Conservation (phyloP, 2,888 invertebrate genomes). For the Zygaena filipendulae region DNA sequence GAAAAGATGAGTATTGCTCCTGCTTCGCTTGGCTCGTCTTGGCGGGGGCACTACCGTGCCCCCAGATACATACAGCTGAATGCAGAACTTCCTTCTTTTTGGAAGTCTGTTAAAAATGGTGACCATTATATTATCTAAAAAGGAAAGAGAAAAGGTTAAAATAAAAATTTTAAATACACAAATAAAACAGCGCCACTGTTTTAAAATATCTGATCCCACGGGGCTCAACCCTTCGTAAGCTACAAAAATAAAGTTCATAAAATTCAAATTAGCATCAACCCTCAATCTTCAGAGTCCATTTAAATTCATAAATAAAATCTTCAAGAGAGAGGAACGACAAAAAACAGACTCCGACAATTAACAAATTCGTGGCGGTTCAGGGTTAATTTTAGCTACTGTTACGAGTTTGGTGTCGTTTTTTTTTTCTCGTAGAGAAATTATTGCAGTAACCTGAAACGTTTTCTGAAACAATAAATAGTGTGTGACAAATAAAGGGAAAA, state of each 20-base stretch:
- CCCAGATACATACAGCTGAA: too few relatives aligned
- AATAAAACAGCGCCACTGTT: constrained; percentile 22
- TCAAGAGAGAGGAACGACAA: constrained; percentile 33
- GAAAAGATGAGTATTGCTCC: too few relatives aligned
- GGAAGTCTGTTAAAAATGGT: too few relatives aligned
- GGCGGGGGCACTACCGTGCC: too few relatives aligned
- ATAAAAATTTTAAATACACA: too few relatives aligned
- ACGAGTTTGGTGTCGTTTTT: constrained; percentile 26
- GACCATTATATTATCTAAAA: too few relatives aligned
- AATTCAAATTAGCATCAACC: constrained; percentile 61
- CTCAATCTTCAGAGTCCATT: constrained; percentile 50
- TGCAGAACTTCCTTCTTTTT: too few relatives aligned
- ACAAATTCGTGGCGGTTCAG: constrained; percentile 55
- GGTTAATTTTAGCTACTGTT: constrained; percentile 55
- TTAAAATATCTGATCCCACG: constrained; percentile 24
- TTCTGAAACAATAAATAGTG: constrained; percentile 47
- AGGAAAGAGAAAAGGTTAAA: too few relatives aligned
- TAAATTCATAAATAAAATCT: constrained; percentile 60
- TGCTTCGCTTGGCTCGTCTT: too few relatives aligned
- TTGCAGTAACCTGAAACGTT: constrained; percentile 43
- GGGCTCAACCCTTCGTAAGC: constrained; percentile 33
- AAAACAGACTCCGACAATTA: constrained; percentile 60
- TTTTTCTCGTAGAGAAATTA: constrained; percentile 29
- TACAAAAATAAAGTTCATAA: constrained; percentile 58
- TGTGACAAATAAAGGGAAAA: constrained; percentile 31